phyloP scores from a whole-genome alignment of 2,888 invertebrate genomes.

The Megastigmus dorsalis region DNA sequence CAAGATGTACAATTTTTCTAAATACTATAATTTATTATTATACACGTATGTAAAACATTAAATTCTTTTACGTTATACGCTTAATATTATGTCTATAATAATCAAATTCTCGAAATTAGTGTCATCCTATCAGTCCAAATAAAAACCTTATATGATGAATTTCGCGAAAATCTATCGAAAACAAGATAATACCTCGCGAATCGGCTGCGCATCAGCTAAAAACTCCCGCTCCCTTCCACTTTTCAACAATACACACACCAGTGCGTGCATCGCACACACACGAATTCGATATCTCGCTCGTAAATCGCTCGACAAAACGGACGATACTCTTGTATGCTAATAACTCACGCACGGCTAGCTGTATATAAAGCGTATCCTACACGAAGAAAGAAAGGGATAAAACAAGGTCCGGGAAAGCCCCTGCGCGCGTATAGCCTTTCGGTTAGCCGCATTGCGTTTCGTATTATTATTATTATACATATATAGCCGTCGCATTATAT shows the following conservation, averaged over 20 bases:
- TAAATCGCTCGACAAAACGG: slow-evolving; percentile 66
- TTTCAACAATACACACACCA: slow-evolving; percentile 18
- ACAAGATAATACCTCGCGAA: slow-evolving; percentile 13
- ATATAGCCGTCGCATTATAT: slow-evolving; percentile 19
- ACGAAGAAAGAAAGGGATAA: slow-evolving; percentile 32
- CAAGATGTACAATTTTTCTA: too few species aligned
- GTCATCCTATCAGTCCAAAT: too few species aligned
- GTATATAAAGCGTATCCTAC: slow-evolving; percentile 37
- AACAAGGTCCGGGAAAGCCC: slow-evolving; percentile 52
- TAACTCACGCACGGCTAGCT: slow-evolving; percentile 67
- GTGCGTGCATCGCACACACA: neutral
- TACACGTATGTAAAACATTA: too few species aligned
- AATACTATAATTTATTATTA: too few species aligned
- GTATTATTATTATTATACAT: too few species aligned
- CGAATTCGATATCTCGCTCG: slow-evolving; percentile 62
- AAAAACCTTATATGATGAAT: too few species aligned
- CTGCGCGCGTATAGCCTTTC: slow-evolving; percentile 38
- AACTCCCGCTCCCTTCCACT: neutral
- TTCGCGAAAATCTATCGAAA: neutral
- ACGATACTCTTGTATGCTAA: slow-evolving; percentile 67
- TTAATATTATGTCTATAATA: too few species aligned
- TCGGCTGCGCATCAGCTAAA: neutral
- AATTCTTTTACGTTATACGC: too few species aligned
- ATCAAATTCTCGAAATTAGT: too few species aligned
- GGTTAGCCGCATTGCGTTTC: slow-evolving; percentile 63